A percentile compares a stretch with the other conserved stretches of the same genome.
Evolutionary conservation across 2,888 invertebrate genomes (phyloP).

Genomic region (Drosophila merina): DNA sequence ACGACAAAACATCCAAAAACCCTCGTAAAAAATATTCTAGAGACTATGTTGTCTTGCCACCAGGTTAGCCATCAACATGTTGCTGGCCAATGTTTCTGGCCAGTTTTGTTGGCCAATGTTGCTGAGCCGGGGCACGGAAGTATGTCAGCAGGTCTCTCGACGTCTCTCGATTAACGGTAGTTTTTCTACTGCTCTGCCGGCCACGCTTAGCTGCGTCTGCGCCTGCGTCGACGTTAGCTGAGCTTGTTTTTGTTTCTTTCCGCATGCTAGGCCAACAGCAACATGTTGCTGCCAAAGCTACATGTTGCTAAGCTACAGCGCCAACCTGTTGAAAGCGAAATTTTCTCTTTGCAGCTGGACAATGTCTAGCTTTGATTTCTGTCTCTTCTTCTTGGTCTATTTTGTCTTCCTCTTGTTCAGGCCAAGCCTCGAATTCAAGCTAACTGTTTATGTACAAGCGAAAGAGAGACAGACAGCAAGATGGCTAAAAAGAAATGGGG

Average conservation of each 20-base stretch:
- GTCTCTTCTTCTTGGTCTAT: conserved; percentile 45
- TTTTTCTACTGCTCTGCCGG: conserved; percentile 64
- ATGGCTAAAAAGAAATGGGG: conserved; percentile 4
- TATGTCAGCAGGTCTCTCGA: conserved; percentile 84
- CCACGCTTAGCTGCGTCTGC: conserved; percentile 71
- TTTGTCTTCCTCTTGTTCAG: conserved; percentile 27
- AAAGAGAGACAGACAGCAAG: conserved; percentile 35
- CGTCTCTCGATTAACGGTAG: conserved; percentile 83
- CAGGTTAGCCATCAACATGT: neutral
- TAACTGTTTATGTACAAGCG: conserved; percentile 73
- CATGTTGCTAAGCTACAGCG: conserved; percentile 61
- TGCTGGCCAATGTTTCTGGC: conserved; percentile 3
- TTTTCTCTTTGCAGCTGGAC: conserved; percentile 62
- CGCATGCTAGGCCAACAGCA: conserved; percentile 49
- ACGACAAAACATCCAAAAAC: neutral
- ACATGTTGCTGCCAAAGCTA: conserved; percentile 3
- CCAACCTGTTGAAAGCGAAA: conserved; percentile 84
- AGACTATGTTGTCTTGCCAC: neutral
- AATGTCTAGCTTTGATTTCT: conserved; percentile 55
- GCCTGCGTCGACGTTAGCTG: conserved; percentile 42
- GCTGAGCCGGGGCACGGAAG: conserved; percentile 78
- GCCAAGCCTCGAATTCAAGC: conserved; percentile 73
- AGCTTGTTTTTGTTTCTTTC: conserved; percentile 44
- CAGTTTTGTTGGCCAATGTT: neutral
- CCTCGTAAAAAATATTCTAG: neutral